Evolutionary conservation across 2,113 vertebrate genomes (phyloP).

Genomic region (Alligator sinensis): DNA sequence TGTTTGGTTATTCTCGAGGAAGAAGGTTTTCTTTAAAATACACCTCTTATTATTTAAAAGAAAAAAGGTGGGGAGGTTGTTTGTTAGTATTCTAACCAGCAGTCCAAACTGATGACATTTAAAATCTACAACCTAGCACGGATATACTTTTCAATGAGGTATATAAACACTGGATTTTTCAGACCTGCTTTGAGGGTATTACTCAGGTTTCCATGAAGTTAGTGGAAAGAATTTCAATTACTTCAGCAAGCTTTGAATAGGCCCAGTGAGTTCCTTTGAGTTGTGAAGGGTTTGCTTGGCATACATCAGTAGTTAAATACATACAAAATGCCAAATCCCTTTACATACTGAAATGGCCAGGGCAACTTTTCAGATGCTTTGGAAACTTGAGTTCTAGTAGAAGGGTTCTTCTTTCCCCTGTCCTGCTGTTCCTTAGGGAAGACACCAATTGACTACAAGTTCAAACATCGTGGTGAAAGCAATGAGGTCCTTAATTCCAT

Average conservation of each 20-base stretch:
- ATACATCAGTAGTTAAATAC: conserved; percentile 38
- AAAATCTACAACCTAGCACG: conserved; percentile 41
- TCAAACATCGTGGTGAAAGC: background rate
- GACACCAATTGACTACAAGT: background rate
- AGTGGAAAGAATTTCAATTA: conserved; percentile 4
- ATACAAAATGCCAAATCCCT: conserved; percentile 18
- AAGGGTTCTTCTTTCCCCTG: background rate
- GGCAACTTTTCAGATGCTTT: background rate
- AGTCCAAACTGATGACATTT: conserved; percentile 35
- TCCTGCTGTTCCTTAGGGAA: background rate
- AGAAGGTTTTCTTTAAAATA: background rate
- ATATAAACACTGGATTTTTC: conserved; percentile 14
- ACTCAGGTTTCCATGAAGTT: conserved; percentile 32
- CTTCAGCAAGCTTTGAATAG: conserved; percentile 53
- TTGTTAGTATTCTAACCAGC: conserved; percentile 35
- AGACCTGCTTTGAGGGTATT: conserved; percentile 55
- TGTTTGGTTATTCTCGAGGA: background rate
- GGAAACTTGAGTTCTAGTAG: background rate
- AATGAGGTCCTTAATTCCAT: background rate
- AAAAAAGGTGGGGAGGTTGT: background rate
- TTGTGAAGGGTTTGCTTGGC: conserved; percentile 21
- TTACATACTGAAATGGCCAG: conserved; percentile 38
- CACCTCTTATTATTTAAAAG: conserved; percentile 3
- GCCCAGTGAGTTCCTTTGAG: conserved; percentile 56
- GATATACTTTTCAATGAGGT: conserved; percentile 5